Percentiles rank a stretch among this genome's conserved stretches.
Conservation (phyloP, 2,113 vertebrate genomes). For the Morone chrysops region DNA sequence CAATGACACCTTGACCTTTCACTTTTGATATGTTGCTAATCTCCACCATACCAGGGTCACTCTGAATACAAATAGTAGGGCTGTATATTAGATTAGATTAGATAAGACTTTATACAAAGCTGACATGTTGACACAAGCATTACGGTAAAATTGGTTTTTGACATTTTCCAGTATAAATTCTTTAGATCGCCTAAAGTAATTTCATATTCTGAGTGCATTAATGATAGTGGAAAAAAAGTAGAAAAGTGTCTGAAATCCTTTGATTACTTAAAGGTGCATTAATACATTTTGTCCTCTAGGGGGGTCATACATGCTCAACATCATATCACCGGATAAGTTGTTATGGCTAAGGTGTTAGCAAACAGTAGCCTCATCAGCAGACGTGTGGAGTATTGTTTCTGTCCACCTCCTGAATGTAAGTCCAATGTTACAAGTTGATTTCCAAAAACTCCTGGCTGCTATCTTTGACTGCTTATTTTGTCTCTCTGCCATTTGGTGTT, state of each 20-base stretch:
- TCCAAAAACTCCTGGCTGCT: neutral
- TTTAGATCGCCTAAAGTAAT: neutral
- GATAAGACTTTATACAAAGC: neutral
- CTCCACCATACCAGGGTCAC: neutral
- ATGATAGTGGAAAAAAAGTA: neutral
- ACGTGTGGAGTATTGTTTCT: neutral
- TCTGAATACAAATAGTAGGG: neutral
- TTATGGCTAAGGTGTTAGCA: neutral
- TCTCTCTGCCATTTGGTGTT: neutral
- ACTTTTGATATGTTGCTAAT: conserved; percentile 10
- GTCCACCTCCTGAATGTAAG: neutral
- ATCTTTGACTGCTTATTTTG: neutral
- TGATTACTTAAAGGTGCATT: conserved; percentile 5
- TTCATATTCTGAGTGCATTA: neutral
- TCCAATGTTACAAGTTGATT: neutral
- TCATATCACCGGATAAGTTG: neutral
- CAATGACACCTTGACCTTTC: conserved; percentile 1
- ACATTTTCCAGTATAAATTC: too few relatives aligned
- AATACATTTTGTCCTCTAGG: neutral
- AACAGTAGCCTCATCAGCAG: neutral
- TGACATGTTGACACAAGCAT: rapidly evolving
- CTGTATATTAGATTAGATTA: too few relatives aligned
- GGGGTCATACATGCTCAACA: neutral
- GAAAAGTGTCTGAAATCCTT: neutral
- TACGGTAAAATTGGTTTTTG: neutral